A percentile compares a stretch with the other conserved stretches of the same genome.
phyloP scores from a whole-genome alignment of 2,888 invertebrate genomes.

The Copidosoma aretas region DNA sequence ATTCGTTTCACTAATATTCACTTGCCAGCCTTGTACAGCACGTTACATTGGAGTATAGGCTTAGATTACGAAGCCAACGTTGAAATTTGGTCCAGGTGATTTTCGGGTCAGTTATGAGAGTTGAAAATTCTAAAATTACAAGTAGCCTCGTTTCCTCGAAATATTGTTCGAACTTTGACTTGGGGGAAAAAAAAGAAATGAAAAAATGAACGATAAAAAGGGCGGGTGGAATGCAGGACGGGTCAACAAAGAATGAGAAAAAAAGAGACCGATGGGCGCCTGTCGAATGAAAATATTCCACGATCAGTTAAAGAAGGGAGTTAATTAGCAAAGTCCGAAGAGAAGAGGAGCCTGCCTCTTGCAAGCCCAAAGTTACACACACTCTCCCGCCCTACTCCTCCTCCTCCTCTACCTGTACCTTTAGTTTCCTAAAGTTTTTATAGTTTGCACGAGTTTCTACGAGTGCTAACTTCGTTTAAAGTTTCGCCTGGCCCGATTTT shows the following conservation, averaged over 20 bases:
- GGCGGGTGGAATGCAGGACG: not conserved
- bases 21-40: no score
- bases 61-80: no score
- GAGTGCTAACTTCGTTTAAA: conserved; percentile 34
- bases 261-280: conserved; percentile 39
- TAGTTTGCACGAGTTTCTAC: conserved; percentile 30
- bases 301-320: conserved; percentile 23
- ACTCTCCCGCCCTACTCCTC: not conserved
- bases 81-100: no score
- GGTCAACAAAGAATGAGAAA: not conserved
- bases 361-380: conserved; percentile 25
- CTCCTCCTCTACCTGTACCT: not conserved
- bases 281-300: conserved; percentile 39
- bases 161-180: conserved; percentile 2
- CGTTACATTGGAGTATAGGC: no score
- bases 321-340: conserved; percentile 41
- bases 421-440: conserved; percentile 33
- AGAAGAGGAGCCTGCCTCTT: conserved; percentile 41
- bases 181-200: no score
- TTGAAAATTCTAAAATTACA: conserved; percentile 33
- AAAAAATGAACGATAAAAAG: conserved; percentile 22
- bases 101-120: not conserved
- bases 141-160: conserved; percentile 18
- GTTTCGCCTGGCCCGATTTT: conserved; percentile 20
- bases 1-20: no score